Percentiles rank a stretch among this genome's conserved stretches.
Evolutionary conservation across 2,797 vertebrate species (phyloP).

Genomic region (Cossypha caffra): DNA sequence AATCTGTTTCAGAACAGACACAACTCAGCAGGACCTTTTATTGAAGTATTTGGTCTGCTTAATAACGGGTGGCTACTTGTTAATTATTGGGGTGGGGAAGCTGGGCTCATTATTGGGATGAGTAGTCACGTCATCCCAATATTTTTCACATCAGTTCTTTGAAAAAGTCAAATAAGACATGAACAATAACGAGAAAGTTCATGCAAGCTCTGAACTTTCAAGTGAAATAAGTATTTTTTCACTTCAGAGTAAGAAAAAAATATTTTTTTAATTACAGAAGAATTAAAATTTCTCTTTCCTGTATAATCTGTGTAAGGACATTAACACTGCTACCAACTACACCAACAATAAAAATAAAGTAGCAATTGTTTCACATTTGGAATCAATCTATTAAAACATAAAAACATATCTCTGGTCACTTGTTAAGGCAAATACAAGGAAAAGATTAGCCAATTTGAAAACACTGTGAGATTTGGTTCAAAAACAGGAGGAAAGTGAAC

Average conservation of each 20-base stretch:
- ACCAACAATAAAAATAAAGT: background rate
- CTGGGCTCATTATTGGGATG: conserved; percentile 82
- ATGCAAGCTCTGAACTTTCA: background rate
- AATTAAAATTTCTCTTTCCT: background rate
- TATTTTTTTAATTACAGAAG: background rate
- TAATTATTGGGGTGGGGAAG: conserved; percentile 75
- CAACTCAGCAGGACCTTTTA: conserved; percentile 43
- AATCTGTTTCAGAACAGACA: conserved; percentile 53
- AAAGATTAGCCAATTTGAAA: background rate
- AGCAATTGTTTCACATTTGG: background rate
- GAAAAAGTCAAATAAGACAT: conserved; percentile 56
- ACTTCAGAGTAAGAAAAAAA: background rate
- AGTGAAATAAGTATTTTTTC: background rate
- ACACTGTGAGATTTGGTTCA: background rate
- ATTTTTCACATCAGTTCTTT: conserved; percentile 77
- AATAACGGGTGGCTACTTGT: conserved; percentile 76
- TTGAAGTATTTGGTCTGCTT: conserved; percentile 68
- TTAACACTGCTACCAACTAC: background rate
- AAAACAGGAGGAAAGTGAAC: background rate
- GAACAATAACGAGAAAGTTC: conserved; percentile 19
- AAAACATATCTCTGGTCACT: background rate
- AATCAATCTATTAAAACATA: background rate
- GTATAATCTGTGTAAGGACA: background rate
- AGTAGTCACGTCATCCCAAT: conserved; percentile 80
- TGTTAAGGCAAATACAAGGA: background rate